phyloP scores from a whole-genome alignment of 2,113 vertebrate genomes.

The Aythya baeri region DNA sequence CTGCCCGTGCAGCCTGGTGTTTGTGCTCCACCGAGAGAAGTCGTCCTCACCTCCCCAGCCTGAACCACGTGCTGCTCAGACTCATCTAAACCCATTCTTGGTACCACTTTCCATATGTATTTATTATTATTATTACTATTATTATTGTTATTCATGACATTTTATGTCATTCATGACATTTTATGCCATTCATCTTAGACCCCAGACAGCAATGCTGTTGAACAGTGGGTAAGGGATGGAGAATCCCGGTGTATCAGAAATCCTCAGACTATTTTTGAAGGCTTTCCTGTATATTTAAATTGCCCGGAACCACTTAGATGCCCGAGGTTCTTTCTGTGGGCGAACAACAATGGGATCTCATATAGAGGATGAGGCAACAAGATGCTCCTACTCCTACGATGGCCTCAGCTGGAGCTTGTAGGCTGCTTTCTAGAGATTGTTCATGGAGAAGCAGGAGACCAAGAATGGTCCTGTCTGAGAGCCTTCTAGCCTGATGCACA shows the following conservation, averaged over 20 bases:
- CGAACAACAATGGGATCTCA: background rate
- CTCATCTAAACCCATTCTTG: background rate
- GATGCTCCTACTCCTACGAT: background rate
- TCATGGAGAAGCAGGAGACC: background rate
- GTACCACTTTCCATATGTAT: background rate
- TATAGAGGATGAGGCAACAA: background rate
- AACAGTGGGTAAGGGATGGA: background rate
- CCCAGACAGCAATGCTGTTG: background rate
- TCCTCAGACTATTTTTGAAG: background rate
- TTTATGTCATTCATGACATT: background rate
- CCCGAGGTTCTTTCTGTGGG: background rate
- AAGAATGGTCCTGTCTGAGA: background rate
- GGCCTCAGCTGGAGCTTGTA: background rate
- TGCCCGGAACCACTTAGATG: background rate
- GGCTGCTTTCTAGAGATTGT: background rate
- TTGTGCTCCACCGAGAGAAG: background rate
- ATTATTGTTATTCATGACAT: too few relatives aligned
- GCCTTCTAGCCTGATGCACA: background rate
- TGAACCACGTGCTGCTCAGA: background rate
- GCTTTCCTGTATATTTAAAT: background rate
- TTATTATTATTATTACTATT: background rate
- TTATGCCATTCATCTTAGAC: background rate
- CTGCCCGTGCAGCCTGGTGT: fast-evolving
- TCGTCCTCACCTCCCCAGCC: background rate
- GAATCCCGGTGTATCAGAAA: background rate